Evolutionary conservation across 2,113 vertebrate species (phyloP), one percentile per base, ranked within the genome.

Genomic region (Plecotus auritus): DNA sequence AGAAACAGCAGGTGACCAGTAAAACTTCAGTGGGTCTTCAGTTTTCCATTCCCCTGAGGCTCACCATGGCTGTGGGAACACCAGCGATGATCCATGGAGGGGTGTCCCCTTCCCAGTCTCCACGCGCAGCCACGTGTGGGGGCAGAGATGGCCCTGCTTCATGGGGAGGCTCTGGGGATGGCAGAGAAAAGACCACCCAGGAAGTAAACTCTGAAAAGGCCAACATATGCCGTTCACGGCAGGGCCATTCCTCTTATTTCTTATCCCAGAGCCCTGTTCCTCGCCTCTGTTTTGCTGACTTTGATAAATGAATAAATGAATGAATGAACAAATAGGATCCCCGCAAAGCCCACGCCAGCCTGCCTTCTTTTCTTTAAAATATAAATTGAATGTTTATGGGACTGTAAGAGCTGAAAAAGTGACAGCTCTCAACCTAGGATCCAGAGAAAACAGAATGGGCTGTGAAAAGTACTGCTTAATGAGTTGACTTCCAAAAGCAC

Each of bases 401-500:
- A 61, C 76, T 61, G 10, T 9, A 54, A 51, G 28, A 42, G 14
- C 51, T 56, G 45, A 69, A 73, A 88, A 86, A 17, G 13, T 51
- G 17, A 85, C 5, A 82, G 26, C 51, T 85, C n/a, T 26, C 90
- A 49, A 35, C 7, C 37, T 9, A 22, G 47, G 40, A 80, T 40
- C 26, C 42, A 64, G 59, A 73, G 47, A 95, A 88, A 88, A 72
- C 7, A 89, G 18, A 80, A 76, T 8, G 9, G 40, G 13, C 51
- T 66, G 16, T 45, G 37, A 85, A 85, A 93, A 89, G 45, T 37
- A 32, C 10, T 42, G 26, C 35, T 91, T 92, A 85, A 72, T 73
- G 51, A 76, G 28, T 61, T 88, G 67, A 90, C 61, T 96, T 85
- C 47, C 85, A 73, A 85, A 93, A 85, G 77, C 78, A 35, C 66